Evolutionary conservation across 2,888 invertebrate species (phyloP).

Genomic region (Orchesellides sinensis): DNA sequence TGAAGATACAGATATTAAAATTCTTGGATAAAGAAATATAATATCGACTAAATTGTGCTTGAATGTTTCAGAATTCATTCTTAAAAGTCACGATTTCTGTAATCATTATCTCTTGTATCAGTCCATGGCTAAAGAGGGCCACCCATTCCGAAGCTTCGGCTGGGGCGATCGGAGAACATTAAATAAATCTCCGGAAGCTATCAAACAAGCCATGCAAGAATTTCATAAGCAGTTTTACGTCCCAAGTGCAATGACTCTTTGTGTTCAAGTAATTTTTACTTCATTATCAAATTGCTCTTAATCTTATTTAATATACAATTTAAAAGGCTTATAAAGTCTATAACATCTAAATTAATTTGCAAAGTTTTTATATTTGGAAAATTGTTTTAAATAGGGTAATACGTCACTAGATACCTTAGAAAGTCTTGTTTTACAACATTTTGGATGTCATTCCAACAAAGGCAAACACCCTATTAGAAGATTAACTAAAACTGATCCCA

Average conservation of each 20-base stretch:
- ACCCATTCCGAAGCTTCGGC: background rate
- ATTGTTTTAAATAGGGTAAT: no score
- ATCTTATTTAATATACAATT: no score
- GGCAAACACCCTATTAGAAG: background rate
- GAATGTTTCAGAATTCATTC: background rate
- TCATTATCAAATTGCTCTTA: no score
- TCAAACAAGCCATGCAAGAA: background rate
- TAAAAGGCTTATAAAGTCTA: no score
- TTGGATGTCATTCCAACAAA: background rate
- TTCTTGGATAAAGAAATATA: no score
- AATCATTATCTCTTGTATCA: background rate
- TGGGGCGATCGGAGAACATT: background rate
- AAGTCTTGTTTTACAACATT: background rate
- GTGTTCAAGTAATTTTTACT: background rate
- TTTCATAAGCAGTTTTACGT: background rate
- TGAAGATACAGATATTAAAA: no score
- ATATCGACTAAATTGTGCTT: background rate
- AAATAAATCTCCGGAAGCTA: background rate
- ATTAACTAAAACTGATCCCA: background rate
- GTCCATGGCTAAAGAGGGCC: background rate
- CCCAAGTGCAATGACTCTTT: background rate
- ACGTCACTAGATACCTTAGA: background rate
- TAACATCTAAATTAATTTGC: no score
- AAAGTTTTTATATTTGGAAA: no score
- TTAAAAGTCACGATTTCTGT: background rate